Conservation (phyloP, 2,113 vertebrate genomes). For the Neogobius melanostomus region DNA sequence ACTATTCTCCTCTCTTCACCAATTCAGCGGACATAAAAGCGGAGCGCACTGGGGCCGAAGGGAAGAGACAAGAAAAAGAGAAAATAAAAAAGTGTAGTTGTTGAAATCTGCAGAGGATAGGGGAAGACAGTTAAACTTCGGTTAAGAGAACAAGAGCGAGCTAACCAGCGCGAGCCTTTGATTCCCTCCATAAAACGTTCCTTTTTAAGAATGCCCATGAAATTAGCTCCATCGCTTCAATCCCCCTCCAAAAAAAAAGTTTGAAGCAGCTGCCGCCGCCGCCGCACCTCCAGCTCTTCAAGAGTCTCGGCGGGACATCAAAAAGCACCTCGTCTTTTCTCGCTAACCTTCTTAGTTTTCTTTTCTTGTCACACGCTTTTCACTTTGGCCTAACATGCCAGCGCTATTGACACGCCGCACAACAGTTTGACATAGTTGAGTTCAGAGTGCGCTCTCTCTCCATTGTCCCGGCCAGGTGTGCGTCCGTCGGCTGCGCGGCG, state of each 20-base stretch:
- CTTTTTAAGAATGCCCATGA: conserved; percentile 69
- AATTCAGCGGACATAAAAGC: conserved; percentile 14
- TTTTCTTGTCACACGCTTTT: conserved; percentile 21
- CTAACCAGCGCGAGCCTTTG: conserved; percentile 58
- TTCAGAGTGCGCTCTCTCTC: conserved; percentile 9
- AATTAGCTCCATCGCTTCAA: conserved; percentile 72
- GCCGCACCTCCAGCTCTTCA: conserved; percentile 55
- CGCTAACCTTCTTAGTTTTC: conserved; percentile 13
- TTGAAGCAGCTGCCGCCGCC: conserved; percentile 61
- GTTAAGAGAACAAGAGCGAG: conserved; percentile 43
- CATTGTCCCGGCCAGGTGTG: conserved; percentile 4
- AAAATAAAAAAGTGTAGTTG: conserved; percentile 33
- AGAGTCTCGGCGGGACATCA: conserved; percentile 65
- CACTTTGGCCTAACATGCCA: conserved; percentile 36
- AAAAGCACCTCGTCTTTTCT: conserved; percentile 46
- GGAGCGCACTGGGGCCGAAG: conserved; percentile 8
- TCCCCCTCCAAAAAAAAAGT: conserved; percentile 50
- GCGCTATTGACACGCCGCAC: conserved; percentile 27
- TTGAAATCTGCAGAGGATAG: conserved; percentile 54
- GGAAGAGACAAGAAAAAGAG: background rate
- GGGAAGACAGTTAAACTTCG: conserved; percentile 25
- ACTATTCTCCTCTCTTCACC: conserved; percentile 37
- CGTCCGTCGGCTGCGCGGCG: conserved; percentile 6
- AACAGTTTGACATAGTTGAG: conserved; percentile 15
- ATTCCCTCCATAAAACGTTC: conserved; percentile 58